Evolutionary conservation across 2,888 invertebrate species (phyloP), one percentile per base, ranked within the genome.

Genomic region (Halocaridina rubra): DNA sequence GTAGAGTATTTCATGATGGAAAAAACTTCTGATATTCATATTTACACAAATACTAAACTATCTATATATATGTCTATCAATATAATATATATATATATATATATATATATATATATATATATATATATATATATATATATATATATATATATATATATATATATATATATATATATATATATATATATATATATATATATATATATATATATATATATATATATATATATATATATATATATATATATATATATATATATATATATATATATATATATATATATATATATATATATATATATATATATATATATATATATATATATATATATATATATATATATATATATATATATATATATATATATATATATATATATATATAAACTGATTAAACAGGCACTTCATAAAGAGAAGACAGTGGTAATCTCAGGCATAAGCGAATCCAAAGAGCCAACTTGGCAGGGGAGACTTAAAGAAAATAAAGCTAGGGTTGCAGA

Each of bases 61-160:
- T 32, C 30, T 32, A 72, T 72, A 72, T 67, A 67, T 67, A 67
- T 67, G 29, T 67, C 22, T 67, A 67, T 67, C 22, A 27, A 67
- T 67, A 24, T 24, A 13, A 67, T 67, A 67, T 67, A 67, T 67
- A 67, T 67, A 67, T 67, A 67, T 67, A 67, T 3, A 67, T 24
- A 67, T 24, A 67, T 24, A 67, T 67, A 67, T 67, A 19, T 67
- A 24, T 10, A 24, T 67, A 67, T 67, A 24, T 67, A 67, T 67
- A 67, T 67, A 24, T 67, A 67, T 67, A 67, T 24, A 67, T 67
- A 67, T 67, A 67, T 67, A 67, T 67, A 67, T 67, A 67, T 67
- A 67, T 67, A 67, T 67, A 67, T 67, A 67, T 67, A 67, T 24
- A 67, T 67, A 67, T 67, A 67, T 67, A 67, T 24, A 67, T 24